Conservation (phyloP, 92 coral and sea anemone genomes). For the Scolanthus callimorphus region DNA sequence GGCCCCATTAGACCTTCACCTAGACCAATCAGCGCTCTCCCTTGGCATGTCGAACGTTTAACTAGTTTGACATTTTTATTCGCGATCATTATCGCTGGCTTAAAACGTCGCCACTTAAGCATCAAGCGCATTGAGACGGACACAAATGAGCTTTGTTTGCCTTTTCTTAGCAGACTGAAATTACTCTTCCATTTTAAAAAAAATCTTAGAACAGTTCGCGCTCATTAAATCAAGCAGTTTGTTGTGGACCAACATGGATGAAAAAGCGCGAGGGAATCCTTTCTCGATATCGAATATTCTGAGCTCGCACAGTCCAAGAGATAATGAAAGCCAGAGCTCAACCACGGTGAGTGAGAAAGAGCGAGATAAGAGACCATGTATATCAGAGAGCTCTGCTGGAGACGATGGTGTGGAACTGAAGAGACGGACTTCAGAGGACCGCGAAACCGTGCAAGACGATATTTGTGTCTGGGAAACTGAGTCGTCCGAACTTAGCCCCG, state of each 20-base stretch:
- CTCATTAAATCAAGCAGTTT: conserved; percentile 58
- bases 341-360: conserved; percentile 43
- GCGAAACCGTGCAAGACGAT: conserved; percentile 14
- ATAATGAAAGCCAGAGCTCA: conserved; percentile 35
- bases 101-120: conserved; percentile 99
- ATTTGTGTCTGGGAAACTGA: conserved; percentile 29
- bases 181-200: conserved; percentile 58
- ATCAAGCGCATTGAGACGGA: conserved; percentile 88
- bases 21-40: conserved; percentile 76
- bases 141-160: conserved; percentile 98
- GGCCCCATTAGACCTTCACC: conserved; percentile 87
- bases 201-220: conserved; percentile 34
- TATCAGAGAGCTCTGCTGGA: conserved; percentile 13
- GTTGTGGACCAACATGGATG: conserved; percentile 74
- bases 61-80: conserved; percentile 99
- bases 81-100: conserved; percentile 99
- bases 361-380: conserved; percentile 31
- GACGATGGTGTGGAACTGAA: conserved; percentile 8
- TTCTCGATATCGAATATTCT: conserved; percentile 94
- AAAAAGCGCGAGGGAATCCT: conserved; percentile 81
- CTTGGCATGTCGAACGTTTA: conserved; percentile 92
- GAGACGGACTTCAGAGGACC: conserved; percentile 9
- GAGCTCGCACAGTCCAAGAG: conserved; percentile 44
- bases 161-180: conserved; percentile 80
- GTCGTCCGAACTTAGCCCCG: conserved; percentile 15